Evolutionary conservation across 2,888 invertebrate genomes (phyloP).

Genomic region (Euclidia mi): DNA sequence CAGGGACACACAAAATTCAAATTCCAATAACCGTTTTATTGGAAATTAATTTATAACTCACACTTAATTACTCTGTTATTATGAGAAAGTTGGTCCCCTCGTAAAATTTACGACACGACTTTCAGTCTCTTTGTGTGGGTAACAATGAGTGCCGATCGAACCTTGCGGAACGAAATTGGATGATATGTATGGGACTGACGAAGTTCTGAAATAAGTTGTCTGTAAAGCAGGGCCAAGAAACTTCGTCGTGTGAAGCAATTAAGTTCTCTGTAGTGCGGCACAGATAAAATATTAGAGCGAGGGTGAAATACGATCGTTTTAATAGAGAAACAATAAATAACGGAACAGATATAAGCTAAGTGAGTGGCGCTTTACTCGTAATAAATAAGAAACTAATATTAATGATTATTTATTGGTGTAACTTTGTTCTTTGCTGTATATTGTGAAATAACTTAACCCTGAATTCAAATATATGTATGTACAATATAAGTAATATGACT

Average conservation of each 20-base stretch:
- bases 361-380: slow-evolving; percentile 26
- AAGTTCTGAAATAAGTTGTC: slow-evolving; percentile 47
- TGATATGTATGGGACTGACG: slow-evolving; percentile 51
- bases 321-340: slow-evolving; percentile 40
- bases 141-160: slow-evolving; percentile 49
- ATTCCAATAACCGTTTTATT: slow-evolving; percentile 45
- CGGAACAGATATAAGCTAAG: slow-evolving; percentile 29
- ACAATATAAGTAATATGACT: no score
- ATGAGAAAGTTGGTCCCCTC: slow-evolving; percentile 30
- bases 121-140: slow-evolving; percentile 50
- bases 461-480: no score
- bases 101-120: slow-evolving; percentile 55
- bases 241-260: slow-evolving; percentile 52
- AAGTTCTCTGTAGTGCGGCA: slow-evolving; percentile 33
- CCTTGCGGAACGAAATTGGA: slow-evolving; percentile 44
- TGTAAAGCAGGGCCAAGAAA: slow-evolving; percentile 53
- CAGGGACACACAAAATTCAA: no score
- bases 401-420: slow-evolving; percentile 31
- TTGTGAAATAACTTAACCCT: background rate
- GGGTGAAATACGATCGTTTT: slow-evolving; percentile 11
- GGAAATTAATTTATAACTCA: slow-evolving; percentile 52
- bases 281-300: slow-evolving; percentile 43
- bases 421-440: slow-evolving; percentile 21
- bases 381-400: slow-evolving; percentile 27
- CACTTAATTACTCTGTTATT: slow-evolving; percentile 40